Conservation (phyloP, 2,888 invertebrate species). For the Limenitis arthemis region DNA sequence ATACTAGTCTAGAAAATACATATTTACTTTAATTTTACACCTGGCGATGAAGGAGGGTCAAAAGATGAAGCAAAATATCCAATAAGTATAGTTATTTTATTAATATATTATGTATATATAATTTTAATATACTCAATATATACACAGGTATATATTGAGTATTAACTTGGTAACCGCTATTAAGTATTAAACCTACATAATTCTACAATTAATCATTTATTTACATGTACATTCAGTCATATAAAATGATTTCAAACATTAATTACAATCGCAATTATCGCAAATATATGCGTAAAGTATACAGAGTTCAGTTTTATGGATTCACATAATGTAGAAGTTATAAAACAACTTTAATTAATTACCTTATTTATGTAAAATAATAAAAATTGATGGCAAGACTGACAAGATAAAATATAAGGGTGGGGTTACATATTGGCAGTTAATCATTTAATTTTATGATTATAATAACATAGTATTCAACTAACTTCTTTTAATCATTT, state of each 20-base stretch:
- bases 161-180: constrained; percentile 35
- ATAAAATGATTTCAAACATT: constrained; percentile 27
- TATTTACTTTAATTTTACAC: neutral
- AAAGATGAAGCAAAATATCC: neutral
- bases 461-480: neutral
- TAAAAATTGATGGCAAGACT: neutral
- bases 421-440: neutral
- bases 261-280: constrained; percentile 1
- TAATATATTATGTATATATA: too few species aligned
- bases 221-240: constrained; percentile 53
- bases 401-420: neutral
- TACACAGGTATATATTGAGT: too few species aligned
- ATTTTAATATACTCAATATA: too few species aligned
- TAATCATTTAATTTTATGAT: neutral
- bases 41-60: too few species aligned
- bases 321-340: too few species aligned
- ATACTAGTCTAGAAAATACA: neutral
- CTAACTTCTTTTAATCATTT: too few species aligned
- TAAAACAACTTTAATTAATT: too few species aligned
- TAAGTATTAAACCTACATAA: constrained; percentile 41
- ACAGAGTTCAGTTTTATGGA: too few species aligned
- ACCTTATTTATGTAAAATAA: neutral
- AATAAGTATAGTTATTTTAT: too few species aligned
- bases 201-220: constrained; percentile 43
- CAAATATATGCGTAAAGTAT: too few species aligned